These are phyloP conservation scores for Drosophila mercatorum DNA, from an alignment of 2,888 invertebrate species.

Conservation along the genomic window DNA sequence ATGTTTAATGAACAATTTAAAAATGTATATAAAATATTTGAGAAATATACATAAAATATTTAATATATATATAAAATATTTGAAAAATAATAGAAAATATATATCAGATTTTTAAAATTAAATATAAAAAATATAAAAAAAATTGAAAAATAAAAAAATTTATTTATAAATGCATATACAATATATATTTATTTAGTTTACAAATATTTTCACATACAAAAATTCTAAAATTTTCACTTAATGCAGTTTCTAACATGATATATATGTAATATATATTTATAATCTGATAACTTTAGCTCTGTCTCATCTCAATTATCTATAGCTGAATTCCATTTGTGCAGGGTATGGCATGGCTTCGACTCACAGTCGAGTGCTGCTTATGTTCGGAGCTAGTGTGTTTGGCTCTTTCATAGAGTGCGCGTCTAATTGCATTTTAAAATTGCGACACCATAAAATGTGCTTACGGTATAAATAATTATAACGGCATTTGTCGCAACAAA, in stretches of 20 bases:
- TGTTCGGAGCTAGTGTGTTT: constrained; percentile 37
- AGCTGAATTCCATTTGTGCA: background rate
- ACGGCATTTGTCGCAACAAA: constrained; percentile 79
- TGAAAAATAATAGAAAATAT: background rate
- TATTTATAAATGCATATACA: too few relatives aligned
- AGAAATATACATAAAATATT: too few relatives aligned
- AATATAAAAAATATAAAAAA: too few relatives aligned
- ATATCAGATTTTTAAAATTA: background rate
- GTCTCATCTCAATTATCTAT: background rate
- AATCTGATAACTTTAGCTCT: background rate
- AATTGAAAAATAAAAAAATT: background rate
- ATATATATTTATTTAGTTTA: too few relatives aligned
- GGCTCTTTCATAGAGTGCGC: constrained; percentile 58
- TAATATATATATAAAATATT: too few relatives aligned
- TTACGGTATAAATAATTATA: constrained; percentile 83
- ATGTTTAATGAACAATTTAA: too few relatives aligned
- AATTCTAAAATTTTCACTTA: too few relatives aligned
- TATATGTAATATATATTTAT: background rate
- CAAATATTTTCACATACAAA: too few relatives aligned
- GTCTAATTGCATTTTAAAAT: constrained; percentile 83
- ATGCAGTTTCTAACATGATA: background rate
- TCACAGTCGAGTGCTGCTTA: background rate
- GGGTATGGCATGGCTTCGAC: constrained; percentile 17
- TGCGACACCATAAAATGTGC: constrained; percentile 82
- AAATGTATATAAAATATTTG: too few relatives aligned